Conservation (phyloP, 2,113 vertebrate genomes). For the Pyrgilauda ruficollis region DNA sequence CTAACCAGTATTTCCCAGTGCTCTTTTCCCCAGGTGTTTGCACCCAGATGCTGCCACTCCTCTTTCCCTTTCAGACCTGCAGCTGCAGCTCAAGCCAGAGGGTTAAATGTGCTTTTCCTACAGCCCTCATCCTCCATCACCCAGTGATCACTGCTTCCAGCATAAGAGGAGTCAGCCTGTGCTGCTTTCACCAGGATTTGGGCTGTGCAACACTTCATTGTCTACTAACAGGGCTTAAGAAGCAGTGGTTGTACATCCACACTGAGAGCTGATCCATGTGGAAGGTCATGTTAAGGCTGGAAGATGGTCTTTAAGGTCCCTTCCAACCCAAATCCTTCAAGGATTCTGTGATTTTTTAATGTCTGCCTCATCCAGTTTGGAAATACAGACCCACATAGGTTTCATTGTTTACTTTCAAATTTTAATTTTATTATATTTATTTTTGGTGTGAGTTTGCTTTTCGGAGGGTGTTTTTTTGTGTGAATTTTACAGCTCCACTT, state of each 20-base stretch:
- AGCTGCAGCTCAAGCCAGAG: background rate
- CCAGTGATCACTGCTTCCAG: background rate
- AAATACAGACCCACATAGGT: background rate
- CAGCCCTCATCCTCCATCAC: background rate
- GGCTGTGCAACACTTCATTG: background rate
- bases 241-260: background rate
- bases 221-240: background rate
- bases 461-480: background rate
- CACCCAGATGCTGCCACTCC: background rate
- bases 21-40: background rate
- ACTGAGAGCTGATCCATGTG: background rate
- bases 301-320: background rate
- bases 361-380: background rate
- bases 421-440: background rate
- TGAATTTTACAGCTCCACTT: background rate
- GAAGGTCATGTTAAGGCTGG: background rate
- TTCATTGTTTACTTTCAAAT: background rate
- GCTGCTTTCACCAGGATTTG: background rate
- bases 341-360: background rate
- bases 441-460: background rate
- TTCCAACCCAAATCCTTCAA: background rate
- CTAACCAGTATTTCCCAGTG: background rate
- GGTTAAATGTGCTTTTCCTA: background rate
- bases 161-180: fast-evolving
- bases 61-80: background rate